Base-by-base conservation (phyloP, 2,113 vertebrate genomes). In the Carettochelys insculpta region DNA sequence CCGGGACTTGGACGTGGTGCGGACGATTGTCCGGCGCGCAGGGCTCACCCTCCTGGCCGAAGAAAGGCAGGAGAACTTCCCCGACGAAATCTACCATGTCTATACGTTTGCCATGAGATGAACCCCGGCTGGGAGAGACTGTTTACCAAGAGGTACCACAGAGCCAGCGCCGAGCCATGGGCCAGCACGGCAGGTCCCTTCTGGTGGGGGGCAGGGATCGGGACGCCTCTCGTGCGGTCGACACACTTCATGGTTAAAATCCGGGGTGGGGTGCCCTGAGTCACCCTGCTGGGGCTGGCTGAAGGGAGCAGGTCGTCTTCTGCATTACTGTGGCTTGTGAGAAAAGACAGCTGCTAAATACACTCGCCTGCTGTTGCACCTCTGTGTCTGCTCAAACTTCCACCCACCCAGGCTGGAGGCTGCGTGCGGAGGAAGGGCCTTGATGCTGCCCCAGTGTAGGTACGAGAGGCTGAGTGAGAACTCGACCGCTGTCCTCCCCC, bases 21-120 rank as follows among this genome's bases (percentile, higher is more conserved):
- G 91, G 4, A 90, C 95, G 80, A 97, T 99, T 50, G 97, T 99
- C 95, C 92, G 77, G 85, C 95, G 79, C 2, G 98, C 99, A 0
- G 99, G 99, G 65, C 98, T 99, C 86, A 90, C 93, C 45, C 96
- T 99, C 19, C 52, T 99, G 90, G 98, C 97, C 0, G 98, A 99
- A 91, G 99, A 99, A 89, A 98, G 98, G 56, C 99, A 99, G 93
- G 98, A 98, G 89, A 97, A 99, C 97, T 99, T 99, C 82, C 99
- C 99, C 0, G 98, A 99, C 1, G 99, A 99, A 96, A 99, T 99
- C 95, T 99, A 99, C 96, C 98, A 99, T 0, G 99, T 99, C 48
- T 98, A 99, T 93, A 99, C 98, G 12, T 95, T 99, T 0, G 99
- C 99, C 76, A 98, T 99, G 95, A 98, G 99, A 98, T 99, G 98